phyloP scores from a whole-genome alignment of 2,797 vertebrate genomes.

The Trichosurus vulpecula region DNA sequence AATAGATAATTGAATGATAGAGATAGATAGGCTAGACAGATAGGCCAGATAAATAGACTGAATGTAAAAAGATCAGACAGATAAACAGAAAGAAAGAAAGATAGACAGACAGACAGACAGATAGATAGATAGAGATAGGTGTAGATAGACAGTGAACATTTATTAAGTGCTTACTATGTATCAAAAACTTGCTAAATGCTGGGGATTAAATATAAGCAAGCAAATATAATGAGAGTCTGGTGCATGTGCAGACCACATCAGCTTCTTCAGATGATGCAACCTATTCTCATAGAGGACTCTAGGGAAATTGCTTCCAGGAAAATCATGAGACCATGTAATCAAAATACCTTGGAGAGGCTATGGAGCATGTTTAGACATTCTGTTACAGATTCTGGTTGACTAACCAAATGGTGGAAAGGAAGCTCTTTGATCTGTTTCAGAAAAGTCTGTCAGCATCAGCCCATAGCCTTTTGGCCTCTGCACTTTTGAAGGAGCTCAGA shows the following conservation, averaged over 20 bases:
- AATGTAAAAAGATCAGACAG: background rate
- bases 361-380: background rate
- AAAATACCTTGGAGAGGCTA: background rate
- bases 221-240: background rate
- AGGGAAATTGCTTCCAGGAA: background rate
- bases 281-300: background rate
- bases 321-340: background rate
- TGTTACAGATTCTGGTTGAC: background rate
- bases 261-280: background rate
- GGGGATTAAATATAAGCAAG: background rate
- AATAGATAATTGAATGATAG: background rate
- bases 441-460: background rate
- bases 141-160: background rate
- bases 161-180: background rate
- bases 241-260: background rate
- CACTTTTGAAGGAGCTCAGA: background rate
- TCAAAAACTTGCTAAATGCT: background rate
- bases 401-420: background rate
- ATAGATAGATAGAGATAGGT: background rate
- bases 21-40: background rate
- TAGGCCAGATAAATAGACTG: no score
- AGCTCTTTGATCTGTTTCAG: background rate
- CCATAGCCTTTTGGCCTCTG: background rate
- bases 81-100: rapidly evolving
- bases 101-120: background rate